These are phyloP conservation scores for Brachionus plicatilis DNA, from an alignment of 1,140 invertebrate genomes.

Conservation along the genomic window DNA sequence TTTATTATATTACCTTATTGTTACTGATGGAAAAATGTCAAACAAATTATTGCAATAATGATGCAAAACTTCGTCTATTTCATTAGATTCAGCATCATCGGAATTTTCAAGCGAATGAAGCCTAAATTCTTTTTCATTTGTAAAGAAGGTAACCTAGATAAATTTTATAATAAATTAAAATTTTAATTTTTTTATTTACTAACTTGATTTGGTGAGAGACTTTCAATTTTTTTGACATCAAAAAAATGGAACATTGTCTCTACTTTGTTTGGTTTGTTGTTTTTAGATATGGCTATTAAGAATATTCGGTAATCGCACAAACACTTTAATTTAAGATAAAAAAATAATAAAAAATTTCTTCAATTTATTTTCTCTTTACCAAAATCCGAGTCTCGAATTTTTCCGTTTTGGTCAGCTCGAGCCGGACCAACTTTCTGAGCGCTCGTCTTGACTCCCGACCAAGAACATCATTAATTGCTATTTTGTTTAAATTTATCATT, in stretches of 20 bases:
- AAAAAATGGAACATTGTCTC: slow-evolving; percentile 12
- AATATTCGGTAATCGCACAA: slow-evolving; percentile 2
- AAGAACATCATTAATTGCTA: slow-evolving; percentile 20
- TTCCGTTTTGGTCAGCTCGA: slow-evolving; percentile 3
- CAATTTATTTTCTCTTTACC: background rate
- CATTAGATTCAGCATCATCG: background rate
- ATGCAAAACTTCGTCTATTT: background rate
- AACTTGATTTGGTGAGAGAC: background rate
- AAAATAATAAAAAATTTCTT: background rate
- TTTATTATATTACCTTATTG: background rate
- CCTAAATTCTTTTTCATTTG: background rate
- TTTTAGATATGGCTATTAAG: slow-evolving; percentile 1
- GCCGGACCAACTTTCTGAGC: background rate
- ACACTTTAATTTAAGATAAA: background rate
- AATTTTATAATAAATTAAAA: background rate
- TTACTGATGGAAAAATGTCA: slow-evolving; percentile 23
- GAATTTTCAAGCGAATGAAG: background rate
- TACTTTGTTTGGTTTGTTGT: slow-evolving; percentile 4
- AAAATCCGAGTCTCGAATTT: slow-evolving; percentile 9
- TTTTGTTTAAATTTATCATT: background rate
- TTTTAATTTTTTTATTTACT: background rate
- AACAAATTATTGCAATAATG: slow-evolving; percentile 26
- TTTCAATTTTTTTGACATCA: slow-evolving; percentile 25
- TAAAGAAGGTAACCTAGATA: background rate
- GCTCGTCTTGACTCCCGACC: background rate